These are phyloP conservation scores for Macrochelys suwanniensis DNA, from an alignment of 2,797 vertebrate genomes.

Conservation along the genomic window DNA sequence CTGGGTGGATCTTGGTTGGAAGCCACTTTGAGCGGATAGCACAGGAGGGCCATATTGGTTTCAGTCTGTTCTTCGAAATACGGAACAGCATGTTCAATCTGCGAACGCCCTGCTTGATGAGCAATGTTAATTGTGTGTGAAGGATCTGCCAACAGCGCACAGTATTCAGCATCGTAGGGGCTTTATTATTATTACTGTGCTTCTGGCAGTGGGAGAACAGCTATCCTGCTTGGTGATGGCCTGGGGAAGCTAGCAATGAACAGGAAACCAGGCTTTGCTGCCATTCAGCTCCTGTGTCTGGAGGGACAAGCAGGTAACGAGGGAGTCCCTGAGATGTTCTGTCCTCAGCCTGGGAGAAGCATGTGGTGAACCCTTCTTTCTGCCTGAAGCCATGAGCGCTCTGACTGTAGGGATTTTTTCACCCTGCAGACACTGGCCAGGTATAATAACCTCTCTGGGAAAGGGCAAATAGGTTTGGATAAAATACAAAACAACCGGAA, in stretches of 20 bases:
- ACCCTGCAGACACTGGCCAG: fast-evolving
- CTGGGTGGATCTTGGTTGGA: slow-evolving; percentile 5
- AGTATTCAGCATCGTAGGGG: slow-evolving; percentile 26
- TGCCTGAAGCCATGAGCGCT: fast-evolving
- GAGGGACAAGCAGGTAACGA: fast-evolving
- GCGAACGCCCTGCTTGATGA: slow-evolving; percentile 44
- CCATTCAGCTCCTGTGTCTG: neutral
- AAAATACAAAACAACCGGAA: neutral
- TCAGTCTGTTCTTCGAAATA: slow-evolving; percentile 71
- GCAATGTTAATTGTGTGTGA: slow-evolving; percentile 70
- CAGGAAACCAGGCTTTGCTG: neutral
- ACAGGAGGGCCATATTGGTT: slow-evolving; percentile 60
- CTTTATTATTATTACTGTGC: slow-evolving; percentile 46
- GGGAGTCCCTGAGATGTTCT: neutral
- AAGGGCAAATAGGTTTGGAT: neutral
- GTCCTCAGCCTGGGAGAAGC: neutral
- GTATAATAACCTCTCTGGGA: neutral
- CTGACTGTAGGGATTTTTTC: neutral
- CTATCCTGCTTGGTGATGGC: neutral
- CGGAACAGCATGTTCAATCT: slow-evolving; percentile 64
- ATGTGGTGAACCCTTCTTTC: fast-evolving
- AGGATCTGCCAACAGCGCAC: slow-evolving; percentile 66
- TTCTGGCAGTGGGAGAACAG: slow-evolving; percentile 54
- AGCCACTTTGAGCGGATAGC: slow-evolving; percentile 44
- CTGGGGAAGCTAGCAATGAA: neutral